Conservation (phyloP, 2,888 invertebrate species). For the Netelia melanura region DNA sequence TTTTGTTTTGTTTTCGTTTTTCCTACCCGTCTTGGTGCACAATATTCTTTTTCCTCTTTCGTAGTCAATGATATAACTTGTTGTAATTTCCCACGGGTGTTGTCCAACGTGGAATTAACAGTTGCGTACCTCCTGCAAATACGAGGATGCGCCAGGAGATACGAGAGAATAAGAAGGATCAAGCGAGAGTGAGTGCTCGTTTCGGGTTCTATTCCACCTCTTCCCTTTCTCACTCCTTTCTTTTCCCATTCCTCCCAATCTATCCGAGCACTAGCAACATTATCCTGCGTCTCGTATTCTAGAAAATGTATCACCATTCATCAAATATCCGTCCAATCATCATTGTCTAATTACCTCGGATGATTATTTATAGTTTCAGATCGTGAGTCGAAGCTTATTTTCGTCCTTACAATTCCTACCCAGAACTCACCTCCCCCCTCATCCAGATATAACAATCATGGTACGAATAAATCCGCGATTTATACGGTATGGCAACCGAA, state of each 20-base stretch:
- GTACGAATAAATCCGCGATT: neutral
- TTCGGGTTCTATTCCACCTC: slow-evolving; percentile 9
- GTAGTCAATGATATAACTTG: slow-evolving; percentile 77
- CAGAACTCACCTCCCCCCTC: neutral
- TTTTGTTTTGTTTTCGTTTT: neutral
- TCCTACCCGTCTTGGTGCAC: slow-evolving; percentile 43
- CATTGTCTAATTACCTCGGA: neutral
- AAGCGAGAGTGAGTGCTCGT: slow-evolving; percentile 27
- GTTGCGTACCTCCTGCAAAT: slow-evolving; percentile 70
- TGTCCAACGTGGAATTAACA: slow-evolving; percentile 77
- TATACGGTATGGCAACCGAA: neutral
- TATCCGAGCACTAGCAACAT: neutral
- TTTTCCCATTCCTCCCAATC: neutral
- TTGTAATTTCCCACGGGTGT: slow-evolving; percentile 81
- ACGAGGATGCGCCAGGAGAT: slow-evolving; percentile 28
- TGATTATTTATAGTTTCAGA: too few species aligned
- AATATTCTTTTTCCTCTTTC: slow-evolving; percentile 55
- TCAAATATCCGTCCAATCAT: neutral
- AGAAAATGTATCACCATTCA: slow-evolving; percentile 36
- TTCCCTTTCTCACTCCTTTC: neutral
- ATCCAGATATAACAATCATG: neutral
- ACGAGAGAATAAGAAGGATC: slow-evolving; percentile 38
- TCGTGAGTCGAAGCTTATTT: too few species aligned
- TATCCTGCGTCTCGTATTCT: slow-evolving; percentile 11
- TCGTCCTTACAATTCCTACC: too few species aligned